phyloP scores from a whole-genome alignment of 2,113 vertebrate species.

The Emydocephalus ijimae region DNA sequence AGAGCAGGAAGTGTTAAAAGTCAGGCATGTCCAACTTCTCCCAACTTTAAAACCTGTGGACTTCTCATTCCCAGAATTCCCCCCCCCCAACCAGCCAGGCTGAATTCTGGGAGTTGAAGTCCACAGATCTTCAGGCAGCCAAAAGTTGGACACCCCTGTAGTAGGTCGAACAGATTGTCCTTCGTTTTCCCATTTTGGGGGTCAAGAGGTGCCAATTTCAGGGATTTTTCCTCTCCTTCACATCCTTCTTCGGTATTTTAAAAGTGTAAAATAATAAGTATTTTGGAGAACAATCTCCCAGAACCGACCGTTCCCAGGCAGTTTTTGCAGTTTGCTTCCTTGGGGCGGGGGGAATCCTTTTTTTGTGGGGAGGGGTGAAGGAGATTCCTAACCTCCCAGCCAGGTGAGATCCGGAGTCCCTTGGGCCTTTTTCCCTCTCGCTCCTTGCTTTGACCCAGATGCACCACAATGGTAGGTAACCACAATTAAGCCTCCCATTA shows the following conservation, averaged over 20 bases:
- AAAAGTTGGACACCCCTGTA: background rate
- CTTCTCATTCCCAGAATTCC: background rate
- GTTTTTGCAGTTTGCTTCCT: background rate
- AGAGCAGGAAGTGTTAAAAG: background rate
- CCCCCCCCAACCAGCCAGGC: no score
- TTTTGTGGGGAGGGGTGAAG: no score
- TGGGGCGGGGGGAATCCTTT: background rate
- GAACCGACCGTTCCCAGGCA: no score
- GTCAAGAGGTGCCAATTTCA: background rate
- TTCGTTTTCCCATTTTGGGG: background rate
- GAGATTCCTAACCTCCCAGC: background rate
- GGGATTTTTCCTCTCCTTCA: background rate
- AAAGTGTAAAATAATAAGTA: background rate
- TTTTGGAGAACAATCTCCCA: background rate
- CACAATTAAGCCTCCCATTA: no score
- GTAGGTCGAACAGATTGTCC: background rate
- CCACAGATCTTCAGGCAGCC: background rate
- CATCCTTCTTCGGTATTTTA: background rate
- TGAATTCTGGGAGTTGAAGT: background rate
- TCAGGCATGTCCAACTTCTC: background rate
- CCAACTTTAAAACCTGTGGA: accelerated
- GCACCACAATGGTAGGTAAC: background rate
- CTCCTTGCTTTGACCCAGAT: background rate
- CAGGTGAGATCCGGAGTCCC: background rate
- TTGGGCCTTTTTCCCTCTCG: no score